Conservation (phyloP, 2,113 vertebrate genomes). For the Dunckerocampus dactyliophorus region DNA sequence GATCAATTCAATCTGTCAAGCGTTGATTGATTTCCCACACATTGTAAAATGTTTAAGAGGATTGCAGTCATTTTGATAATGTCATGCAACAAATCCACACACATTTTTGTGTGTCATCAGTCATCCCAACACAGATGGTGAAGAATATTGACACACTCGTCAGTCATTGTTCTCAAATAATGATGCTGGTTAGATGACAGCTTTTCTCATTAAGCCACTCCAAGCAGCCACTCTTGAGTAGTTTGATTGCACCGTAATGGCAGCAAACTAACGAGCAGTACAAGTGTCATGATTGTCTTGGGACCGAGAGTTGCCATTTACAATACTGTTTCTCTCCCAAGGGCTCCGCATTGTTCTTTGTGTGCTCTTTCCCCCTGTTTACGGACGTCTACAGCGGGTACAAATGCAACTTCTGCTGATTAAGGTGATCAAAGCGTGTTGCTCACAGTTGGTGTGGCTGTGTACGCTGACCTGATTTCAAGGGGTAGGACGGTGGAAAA, state of each 20-base stretch:
- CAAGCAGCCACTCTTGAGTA: slow-evolving; percentile 24
- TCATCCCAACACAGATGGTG: slow-evolving; percentile 2
- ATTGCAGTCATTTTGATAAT: no score
- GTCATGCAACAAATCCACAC: no score
- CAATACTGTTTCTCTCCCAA: slow-evolving; percentile 28
- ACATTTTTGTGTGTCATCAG: background rate
- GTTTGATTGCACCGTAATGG: slow-evolving; percentile 50
- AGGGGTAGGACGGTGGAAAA: background rate
- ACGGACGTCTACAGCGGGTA: background rate
- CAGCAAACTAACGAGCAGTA: slow-evolving; percentile 47
- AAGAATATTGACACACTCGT: background rate
- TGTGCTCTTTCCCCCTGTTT: background rate
- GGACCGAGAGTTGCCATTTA: slow-evolving; percentile 28
- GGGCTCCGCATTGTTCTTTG: background rate
- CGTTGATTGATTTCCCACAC: no score
- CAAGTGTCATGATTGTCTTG: slow-evolving; percentile 43
- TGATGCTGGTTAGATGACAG: slow-evolving; percentile 41
- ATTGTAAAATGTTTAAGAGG: no score
- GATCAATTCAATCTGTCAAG: no score
- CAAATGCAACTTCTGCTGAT: slow-evolving; percentile 14
- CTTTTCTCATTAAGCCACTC: slow-evolving; percentile 46
- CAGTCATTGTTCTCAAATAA: slow-evolving; percentile 19
- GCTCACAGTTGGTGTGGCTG: slow-evolving; percentile 1
- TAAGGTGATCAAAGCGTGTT: slow-evolving; percentile 9
- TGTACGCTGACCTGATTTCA: slow-evolving; percentile 11